phyloP scores from a whole-genome alignment of 2,113 vertebrate genomes.

The Peromyscus polionotus region DNA sequence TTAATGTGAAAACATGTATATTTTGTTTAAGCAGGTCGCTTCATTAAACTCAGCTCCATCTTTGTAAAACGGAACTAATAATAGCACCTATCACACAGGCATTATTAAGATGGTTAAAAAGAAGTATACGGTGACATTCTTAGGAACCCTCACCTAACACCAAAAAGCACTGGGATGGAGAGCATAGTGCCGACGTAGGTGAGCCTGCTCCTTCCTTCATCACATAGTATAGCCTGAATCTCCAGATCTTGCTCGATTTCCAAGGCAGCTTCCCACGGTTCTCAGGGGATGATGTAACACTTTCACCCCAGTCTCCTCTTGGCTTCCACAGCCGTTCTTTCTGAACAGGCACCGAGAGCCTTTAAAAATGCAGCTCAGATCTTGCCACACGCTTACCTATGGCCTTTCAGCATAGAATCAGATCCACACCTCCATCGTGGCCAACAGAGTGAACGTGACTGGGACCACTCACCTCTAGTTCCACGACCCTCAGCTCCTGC shows the following conservation, averaged over 20 bases:
- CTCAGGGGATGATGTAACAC: neutral
- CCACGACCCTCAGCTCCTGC: neutral
- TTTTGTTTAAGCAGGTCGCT: constrained; percentile 28
- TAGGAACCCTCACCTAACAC: neutral
- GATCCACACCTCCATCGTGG: neutral
- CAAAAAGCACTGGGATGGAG: neutral
- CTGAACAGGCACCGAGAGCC: neutral
- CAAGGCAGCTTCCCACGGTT: neutral
- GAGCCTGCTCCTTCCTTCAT: neutral
- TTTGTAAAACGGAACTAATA: neutral
- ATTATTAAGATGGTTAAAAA: neutral
- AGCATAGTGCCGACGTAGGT: neutral
- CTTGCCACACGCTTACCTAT: neutral
- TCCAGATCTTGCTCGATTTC: neutral
- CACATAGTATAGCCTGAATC: neutral
- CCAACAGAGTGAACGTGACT: neutral
- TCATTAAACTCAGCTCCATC: neutral
- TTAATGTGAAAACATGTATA: constrained; percentile 23
- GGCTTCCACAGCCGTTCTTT: neutral
- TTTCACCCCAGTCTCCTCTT: neutral
- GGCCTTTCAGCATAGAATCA: neutral
- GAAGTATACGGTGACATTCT: neutral
- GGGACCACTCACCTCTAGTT: neutral
- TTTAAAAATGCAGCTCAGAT: neutral
- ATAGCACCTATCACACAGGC: neutral